Evolutionary conservation across 2,113 vertebrate species (phyloP).

Genomic region (Amazona vittata): DNA sequence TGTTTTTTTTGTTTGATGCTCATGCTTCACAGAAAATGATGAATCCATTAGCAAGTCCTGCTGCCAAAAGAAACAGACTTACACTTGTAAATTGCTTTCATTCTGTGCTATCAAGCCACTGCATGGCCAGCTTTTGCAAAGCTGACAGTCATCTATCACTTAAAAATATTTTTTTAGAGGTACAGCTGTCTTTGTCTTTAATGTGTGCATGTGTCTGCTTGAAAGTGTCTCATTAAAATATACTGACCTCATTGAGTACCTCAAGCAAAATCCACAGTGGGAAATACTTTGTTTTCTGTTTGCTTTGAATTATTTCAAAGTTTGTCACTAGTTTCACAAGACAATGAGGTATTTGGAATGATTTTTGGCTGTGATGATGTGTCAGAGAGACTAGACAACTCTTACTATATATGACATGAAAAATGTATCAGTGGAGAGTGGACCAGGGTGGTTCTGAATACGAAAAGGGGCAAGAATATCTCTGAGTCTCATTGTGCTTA

Average conservation of each 20-base stretch:
- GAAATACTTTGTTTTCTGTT: conserved; percentile 66
- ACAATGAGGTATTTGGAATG: conserved; percentile 42
- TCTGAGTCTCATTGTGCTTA: neutral
- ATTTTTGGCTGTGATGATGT: conserved; percentile 27
- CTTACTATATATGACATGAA: neutral
- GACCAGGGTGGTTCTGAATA: neutral
- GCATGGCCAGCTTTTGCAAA: conserved; percentile 67
- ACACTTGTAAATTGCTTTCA: conserved; percentile 75
- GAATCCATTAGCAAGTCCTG: conserved; percentile 75
- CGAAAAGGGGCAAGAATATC: neutral
- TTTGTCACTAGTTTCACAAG: conserved; percentile 58
- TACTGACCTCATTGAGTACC: conserved; percentile 21
- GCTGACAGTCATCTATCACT: conserved; percentile 66
- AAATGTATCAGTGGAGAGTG: conserved; percentile 20
- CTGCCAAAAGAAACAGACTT: conserved; percentile 82
- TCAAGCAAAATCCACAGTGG: conserved; percentile 50
- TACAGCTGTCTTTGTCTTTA: conserved; percentile 61
- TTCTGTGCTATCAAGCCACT: conserved; percentile 71
- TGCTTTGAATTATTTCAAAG: conserved; percentile 71
- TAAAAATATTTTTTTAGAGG: conserved; percentile 54
- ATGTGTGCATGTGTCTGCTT: conserved; percentile 41
- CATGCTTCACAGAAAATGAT: conserved; percentile 74
- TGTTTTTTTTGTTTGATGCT: conserved; percentile 74
- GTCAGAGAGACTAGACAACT: conserved; percentile 21
- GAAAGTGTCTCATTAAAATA: conserved; percentile 61